Evolutionary conservation across 2,113 vertebrate genomes (phyloP).

Genomic region (Petromus typicus): DNA sequence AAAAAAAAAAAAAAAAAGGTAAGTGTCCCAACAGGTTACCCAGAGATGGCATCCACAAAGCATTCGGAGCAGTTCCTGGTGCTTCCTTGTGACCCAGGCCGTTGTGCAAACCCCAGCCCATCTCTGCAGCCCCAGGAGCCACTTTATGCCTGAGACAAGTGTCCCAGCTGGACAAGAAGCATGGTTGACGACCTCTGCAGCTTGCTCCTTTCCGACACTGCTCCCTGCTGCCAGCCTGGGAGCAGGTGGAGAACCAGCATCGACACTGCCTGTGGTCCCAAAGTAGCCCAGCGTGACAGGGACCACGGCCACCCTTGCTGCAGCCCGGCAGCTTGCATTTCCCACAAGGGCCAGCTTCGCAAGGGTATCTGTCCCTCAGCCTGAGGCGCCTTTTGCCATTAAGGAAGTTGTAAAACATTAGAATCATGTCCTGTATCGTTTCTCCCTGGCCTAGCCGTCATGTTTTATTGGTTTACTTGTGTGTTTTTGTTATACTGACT

Average conservation of each 20-base stretch:
- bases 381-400: not conserved
- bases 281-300: not conserved
- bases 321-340: not conserved
- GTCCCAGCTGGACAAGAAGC: no score
- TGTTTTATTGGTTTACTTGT: not conserved
- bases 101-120: not conserved
- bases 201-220: rapidly evolving
- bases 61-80: not conserved
- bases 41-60: not conserved
- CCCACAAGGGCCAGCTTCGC: not conserved
- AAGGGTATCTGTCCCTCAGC: not conserved
- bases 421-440: not conserved
- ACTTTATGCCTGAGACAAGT: not conserved
- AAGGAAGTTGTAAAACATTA: constrained; percentile 42
- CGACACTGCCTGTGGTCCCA: not conserved
- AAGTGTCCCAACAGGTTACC: no score
- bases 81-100: not conserved
- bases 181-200: not conserved
- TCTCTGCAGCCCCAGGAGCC: not conserved
- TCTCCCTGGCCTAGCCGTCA: not conserved
- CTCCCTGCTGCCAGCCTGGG: not conserved
- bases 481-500: not conserved
- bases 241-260: not conserved
- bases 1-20: no score
- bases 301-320: not conserved